Evolutionary conservation across 1,140 invertebrate genomes (phyloP), one percentile per base, ranked within the genome.

Genomic region (Chelonus insularis): DNA sequence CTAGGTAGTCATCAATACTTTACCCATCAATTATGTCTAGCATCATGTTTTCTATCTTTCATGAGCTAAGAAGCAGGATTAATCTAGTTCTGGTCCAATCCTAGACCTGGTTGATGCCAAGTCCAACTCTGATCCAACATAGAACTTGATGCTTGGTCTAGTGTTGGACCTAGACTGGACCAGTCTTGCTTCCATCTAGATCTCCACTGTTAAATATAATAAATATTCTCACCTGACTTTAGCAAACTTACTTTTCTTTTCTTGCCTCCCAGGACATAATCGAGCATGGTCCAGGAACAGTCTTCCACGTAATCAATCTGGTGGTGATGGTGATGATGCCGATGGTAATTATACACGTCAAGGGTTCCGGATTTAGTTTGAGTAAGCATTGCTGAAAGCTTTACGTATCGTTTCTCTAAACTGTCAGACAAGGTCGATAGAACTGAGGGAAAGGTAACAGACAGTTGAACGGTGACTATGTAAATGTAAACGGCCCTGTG

Each of bases 261-360:
- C 64, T 68, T 72, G 65, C 61, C 72, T 71, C 86, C 45, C 77
- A 92, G 90, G 87, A 88, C 82, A 86, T 92, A 43, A 83, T 93
- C 65, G 78, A 87, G 43, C 83, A 87, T 67, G 85, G 80, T 41
- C 72, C 87, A 51, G 91, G 92, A n/a, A 83, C 90, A 72, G 75
- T 84, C 39, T 85, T 87, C 66, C 91, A 93, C 74, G 83, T 92
- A 52, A 74, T 85, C 29, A 96, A 96, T 80, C 85, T 96, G 51
- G 72, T 89, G 39, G 85, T 90, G 41, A 82, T 92, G 66, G 86
- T 94, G 16, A 80, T 88, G 55, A 83, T 94, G 68, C 92, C 93
- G 25, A 91, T 94, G 70, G 85, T 91, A 23, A 85, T 89, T 8
- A 88, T 94, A 48, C 87, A 92, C 74, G 82, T 88, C 8, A 91